Percentiles rank a stretch among this genome's conserved stretches.
These are phyloP conservation scores for Chrysochloris asiatica DNA, from an alignment of 2,113 vertebrate genomes.

Conservation along the genomic window DNA sequence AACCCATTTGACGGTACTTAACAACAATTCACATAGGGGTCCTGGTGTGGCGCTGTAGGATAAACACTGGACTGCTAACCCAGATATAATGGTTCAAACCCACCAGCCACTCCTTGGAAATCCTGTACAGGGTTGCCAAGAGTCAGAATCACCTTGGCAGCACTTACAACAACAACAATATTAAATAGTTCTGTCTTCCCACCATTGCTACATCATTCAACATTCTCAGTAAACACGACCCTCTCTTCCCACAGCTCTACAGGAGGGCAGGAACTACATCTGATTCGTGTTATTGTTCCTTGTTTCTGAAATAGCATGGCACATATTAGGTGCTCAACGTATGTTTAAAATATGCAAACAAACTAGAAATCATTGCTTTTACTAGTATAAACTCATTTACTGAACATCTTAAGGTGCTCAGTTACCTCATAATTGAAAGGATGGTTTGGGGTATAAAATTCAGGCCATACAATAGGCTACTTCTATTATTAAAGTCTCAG, in stretches of 20 bases:
- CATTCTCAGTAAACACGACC: neutral
- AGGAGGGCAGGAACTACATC: neutral
- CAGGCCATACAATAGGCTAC: neutral
- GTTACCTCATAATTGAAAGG: slow-evolving; percentile 15
- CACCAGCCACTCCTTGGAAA: no score
- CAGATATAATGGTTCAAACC: no score
- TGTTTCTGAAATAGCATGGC: neutral
- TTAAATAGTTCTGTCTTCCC: no score
- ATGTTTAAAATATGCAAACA: neutral
- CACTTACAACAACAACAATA: no score
- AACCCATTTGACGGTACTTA: no score
- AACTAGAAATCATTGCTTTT: slow-evolving; percentile 6
- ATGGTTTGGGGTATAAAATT: neutral
- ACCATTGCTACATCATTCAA: neutral
- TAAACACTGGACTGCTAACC: no score
- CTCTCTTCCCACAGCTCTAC: neutral
- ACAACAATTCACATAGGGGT: no score
- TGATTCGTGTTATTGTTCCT: neutral
- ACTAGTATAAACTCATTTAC: neutral
- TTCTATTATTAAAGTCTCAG: neutral
- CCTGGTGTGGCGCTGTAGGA: no score
- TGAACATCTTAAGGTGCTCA: slow-evolving; percentile 22
- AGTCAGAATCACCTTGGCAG: neutral
- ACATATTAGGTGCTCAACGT: neutral
- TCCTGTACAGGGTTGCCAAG: no score